Base-by-base conservation (phyloP, 2,797 vertebrate genomes). In the Alosa sapidissima region DNA sequence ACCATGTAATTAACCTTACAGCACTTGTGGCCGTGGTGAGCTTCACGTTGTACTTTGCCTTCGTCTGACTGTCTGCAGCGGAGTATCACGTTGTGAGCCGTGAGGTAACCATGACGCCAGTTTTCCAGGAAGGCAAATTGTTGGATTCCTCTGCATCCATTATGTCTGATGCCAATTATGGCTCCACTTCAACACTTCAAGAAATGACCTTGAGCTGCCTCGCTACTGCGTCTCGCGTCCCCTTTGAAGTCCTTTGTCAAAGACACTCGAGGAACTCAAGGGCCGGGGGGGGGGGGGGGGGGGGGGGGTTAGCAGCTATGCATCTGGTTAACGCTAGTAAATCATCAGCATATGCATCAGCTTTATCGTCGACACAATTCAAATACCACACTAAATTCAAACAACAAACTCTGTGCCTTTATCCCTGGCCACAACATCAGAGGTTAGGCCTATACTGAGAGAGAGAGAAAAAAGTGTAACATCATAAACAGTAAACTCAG, bases 151-250 rank as follows among this genome's bases (percentile, higher is more conserved):
- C 36, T 19, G 41, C 72, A 78, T 78, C 72, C 72, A 78, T 78
- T 78, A 47, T 45, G 72, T 45, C 72, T 78, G 72, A 78, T 78
- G 72, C 72, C 85, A 87, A 84, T 85, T 87, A 87, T 41, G 75
- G 84, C 84, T 82, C 33, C 81, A 85, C 54, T 49, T 84, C 83
- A 85, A 86, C 87, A 62, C 83, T 62, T 87, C 85, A 47, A 10
- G 36, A 82, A 58, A 84, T 2, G 86, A 85, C 87, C 86, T 88
- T 87, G 86, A 87, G 85, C 84, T 82, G 81, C 85, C 85, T 78
- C 28, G 82, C 82, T 81, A 82, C 82, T 62, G 84, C 82, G 84
- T 82, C 84, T 55, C 33, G 51, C 28, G 21, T 65, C 52, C 58
- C 28, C 52, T 84, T 82, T 84, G 52, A 83, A 28, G 75, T 83